Base-by-base conservation (phyloP, 2,888 invertebrate species). In the Torymus aiolomorphi region DNA sequence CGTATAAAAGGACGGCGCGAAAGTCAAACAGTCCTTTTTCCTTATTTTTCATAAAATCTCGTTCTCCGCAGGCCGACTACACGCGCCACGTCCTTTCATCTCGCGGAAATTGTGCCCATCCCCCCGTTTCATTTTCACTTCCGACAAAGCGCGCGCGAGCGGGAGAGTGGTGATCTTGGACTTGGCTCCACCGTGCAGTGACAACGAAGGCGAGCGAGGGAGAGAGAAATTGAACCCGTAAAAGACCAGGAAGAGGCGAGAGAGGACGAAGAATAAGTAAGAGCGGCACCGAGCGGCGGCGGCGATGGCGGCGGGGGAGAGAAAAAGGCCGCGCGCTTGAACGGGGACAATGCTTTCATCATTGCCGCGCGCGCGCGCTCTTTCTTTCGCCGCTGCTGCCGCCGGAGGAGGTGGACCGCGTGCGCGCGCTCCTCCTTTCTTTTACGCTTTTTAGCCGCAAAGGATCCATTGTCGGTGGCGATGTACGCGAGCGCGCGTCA, bases 321-420 rank as follows among this genome's bases (percentile, higher is more conserved):
- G 82, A 84, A 83, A 82, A 85, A 82, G 86, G 84, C 82, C 18
- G 20, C 42, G n/a, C 83, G 84, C 85, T 85, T 85, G 86, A 87
- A 85, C 86, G 85, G 87, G 88, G 87, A 90, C 90, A 90, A 90
- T 90, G 90, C 90, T 90, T 90, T 90, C 89, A 90, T 90, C 90
- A 88, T 90, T 88, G 90, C 90, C 90, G 89, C 88, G 72, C 80
- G 72, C 80, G 77, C 51, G 24, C 73, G 31, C 59, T 86, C 86
- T 87, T 88, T 88, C 88, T 89, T 89, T 88, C 86, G 86, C 63
- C 54, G 57, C 69, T 31, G 79, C 69, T 73, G 69, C 74, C 59
- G 20, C 62, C 42, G 42, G 42, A 42, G 67, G 57, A 67, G 75
- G 70, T 73, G 80, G 78, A 76, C 78, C 80, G 67, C 70, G 65